phyloP scores from a whole-genome alignment of 2,888 invertebrate species.

The Temnothorax rugatulus region DNA sequence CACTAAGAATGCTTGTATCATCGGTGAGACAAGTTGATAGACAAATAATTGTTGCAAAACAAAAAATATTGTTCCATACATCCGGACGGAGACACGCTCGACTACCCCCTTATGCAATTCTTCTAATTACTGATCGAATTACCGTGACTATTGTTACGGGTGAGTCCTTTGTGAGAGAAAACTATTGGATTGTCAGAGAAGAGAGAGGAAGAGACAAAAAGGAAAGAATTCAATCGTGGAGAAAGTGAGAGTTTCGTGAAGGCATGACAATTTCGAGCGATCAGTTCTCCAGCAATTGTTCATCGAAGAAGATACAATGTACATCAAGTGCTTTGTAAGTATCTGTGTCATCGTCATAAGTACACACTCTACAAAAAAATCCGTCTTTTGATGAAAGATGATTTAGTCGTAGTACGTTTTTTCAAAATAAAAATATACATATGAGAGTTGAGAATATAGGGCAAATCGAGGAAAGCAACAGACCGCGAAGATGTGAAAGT shows the following conservation, averaged over 20 bases:
- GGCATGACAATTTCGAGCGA: conserved; percentile 63
- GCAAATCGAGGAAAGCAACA: neutral
- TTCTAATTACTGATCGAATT: conserved; percentile 35
- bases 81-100: conserved; percentile 37
- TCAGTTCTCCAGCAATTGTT: conserved; percentile 75
- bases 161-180: neutral
- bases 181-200: neutral
- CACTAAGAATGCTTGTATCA: conserved; percentile 11
- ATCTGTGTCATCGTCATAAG: conserved; percentile 21
- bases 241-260: conserved; percentile 74
- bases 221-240: conserved; percentile 46
- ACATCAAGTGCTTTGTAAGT: conserved; percentile 76
- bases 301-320: conserved; percentile 74
- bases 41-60: conserved; percentile 24
- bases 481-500: conserved; percentile 67
- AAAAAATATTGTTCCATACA: conserved; percentile 23
- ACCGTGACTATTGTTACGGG: neutral
- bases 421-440: neutral
- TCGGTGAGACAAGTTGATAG: conserved; percentile 24
- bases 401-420: neutral
- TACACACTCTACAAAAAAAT: conserved; percentile 1
- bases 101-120: conserved; percentile 32
- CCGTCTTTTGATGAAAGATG: neutral
- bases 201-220: conserved; percentile 12
- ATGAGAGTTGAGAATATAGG: too few relatives aligned